Evolutionary conservation across 2,888 invertebrate species (phyloP).

Genomic region (Meteorus cinctellus): DNA sequence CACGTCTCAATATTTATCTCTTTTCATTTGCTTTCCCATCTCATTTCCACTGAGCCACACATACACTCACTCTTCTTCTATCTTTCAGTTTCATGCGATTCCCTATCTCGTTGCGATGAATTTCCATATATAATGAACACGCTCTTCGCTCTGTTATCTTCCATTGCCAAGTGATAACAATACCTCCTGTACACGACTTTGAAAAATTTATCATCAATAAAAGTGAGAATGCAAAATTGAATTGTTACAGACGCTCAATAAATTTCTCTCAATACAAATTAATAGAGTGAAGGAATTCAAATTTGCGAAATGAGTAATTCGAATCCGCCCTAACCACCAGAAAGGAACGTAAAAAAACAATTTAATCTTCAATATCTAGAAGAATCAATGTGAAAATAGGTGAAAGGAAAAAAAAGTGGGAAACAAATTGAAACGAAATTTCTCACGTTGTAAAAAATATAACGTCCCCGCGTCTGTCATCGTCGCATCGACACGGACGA

Average conservation of each 20-base stretch:
- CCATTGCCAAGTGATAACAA: conserved; percentile 38
- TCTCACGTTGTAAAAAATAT: neutral
- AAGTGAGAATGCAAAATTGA: neutral
- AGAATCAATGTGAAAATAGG: neutral
- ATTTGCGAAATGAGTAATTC: too few species aligned
- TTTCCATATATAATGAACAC: conserved; percentile 64
- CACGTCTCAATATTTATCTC: neutral
- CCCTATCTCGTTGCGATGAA: conserved; percentile 46
- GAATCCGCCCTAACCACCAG: too few species aligned
- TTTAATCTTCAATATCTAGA: neutral
- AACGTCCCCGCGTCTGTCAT: conserved; percentile 53
- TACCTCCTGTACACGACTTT: conserved; percentile 65
- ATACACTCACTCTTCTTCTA: conserved; percentile 40
- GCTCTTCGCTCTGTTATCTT: conserved; percentile 24
- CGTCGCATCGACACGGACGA: conserved; percentile 62
- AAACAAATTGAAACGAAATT: neutral
- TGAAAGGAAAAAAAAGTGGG: conserved; percentile 12
- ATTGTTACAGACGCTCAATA: neutral
- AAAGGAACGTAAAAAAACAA: too few species aligned
- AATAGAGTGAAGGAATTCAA: too few species aligned
- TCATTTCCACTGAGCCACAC: conserved; percentile 7
- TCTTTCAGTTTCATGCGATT: conserved; percentile 40
- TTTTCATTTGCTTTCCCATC: neutral
- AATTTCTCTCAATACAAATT: too few species aligned
- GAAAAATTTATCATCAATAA: conserved; percentile 52